Percentiles rank a stretch among this genome's conserved stretches.
phyloP scores from a whole-genome alignment of 2,797 vertebrate genomes.

The Phalloptychus januarius region DNA sequence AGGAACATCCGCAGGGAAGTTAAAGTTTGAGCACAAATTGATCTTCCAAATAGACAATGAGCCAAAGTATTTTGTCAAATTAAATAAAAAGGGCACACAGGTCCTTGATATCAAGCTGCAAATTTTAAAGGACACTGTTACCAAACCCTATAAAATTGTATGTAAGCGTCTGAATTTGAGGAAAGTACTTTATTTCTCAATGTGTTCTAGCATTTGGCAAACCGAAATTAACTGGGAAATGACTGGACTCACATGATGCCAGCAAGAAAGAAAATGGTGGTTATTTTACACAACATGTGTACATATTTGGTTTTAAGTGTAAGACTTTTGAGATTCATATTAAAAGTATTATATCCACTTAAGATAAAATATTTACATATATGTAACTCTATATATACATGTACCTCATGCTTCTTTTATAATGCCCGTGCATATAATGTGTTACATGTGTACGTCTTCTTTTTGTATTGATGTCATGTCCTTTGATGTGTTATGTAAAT shows the following conservation, averaged over 20 bases:
- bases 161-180: neutral
- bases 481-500: constrained; percentile 74
- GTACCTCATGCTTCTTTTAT: constrained; percentile 67
- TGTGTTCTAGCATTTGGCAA: neutral
- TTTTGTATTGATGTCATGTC: constrained; percentile 63
- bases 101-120: neutral
- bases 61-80: neutral
- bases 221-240: neutral
- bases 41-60: neutral
- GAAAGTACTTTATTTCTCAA: neutral
- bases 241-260: neutral
- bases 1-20: neutral
- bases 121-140: neutral
- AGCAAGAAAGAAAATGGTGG: neutral
- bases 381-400: constrained; percentile 1
- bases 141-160: neutral
- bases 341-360: neutral
- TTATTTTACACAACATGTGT: neutral
- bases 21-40: neutral
- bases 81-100: neutral
- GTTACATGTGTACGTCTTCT: constrained; percentile 58
- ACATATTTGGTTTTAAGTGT: neutral
- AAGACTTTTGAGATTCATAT: neutral
- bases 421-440: constrained; percentile 64
- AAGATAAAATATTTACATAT: neutral